phyloP scores from a whole-genome alignment of 2,797 vertebrate genomes.

The Picus viridis region DNA sequence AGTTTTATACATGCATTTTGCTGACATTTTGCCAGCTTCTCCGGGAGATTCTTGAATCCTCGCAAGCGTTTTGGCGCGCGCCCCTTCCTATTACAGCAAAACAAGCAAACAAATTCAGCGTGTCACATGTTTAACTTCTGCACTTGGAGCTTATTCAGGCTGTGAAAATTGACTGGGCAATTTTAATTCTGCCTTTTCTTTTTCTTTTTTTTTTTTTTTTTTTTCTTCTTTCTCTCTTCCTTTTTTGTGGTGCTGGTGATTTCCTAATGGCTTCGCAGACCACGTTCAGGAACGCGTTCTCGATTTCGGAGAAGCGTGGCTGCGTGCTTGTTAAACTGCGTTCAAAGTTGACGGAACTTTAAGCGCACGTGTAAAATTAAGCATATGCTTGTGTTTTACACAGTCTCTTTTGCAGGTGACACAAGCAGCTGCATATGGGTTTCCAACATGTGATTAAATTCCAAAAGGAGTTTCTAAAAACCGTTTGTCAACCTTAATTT shows the following conservation, averaged over 20 bases:
- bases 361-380: conserved; percentile 51
- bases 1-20: conserved; percentile 38
- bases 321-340: conserved; percentile 38
- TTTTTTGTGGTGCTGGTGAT: not conserved
- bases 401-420: conserved; percentile 58
- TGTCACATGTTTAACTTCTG: conserved; percentile 38
- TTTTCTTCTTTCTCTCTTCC: not conserved
- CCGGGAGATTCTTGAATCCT: conserved; percentile 44
- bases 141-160: not conserved
- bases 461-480: conserved; percentile 63
- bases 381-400: conserved; percentile 43
- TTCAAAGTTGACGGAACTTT: conserved; percentile 55
- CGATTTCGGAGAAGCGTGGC: not conserved
- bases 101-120: conserved; percentile 49
- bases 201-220: not conserved
- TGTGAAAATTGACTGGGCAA: conserved; percentile 17
- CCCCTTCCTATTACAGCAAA: conserved; percentile 37
- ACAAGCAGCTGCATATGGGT: conserved; percentile 55
- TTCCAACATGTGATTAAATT: conserved; percentile 66
- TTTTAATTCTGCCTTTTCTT: not conserved
- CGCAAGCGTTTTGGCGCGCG: conserved; percentile 11
- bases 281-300: not conserved
- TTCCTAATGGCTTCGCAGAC: conserved; percentile 2
- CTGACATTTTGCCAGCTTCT: conserved; percentile 29
- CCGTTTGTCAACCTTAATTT: conserved; percentile 69